Base-by-base conservation (phyloP, 2,113 vertebrate species). In the Halcyon malimbica region DNA sequence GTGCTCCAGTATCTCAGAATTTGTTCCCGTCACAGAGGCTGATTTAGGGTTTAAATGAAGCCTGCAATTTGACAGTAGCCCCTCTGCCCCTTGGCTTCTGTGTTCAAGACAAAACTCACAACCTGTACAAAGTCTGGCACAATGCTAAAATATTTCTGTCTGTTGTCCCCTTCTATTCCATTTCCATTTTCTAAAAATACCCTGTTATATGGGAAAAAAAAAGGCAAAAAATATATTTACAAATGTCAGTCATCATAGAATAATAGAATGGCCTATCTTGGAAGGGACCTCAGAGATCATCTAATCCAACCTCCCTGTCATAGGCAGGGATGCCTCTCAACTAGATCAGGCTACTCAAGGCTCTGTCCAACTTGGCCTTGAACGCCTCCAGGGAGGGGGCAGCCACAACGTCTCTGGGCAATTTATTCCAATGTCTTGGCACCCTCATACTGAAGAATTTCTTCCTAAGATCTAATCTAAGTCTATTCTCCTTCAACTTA, bases 11-110 rank as follows among this genome's bases (percentile, higher is more conserved):
- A 56, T 50, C 48, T 96, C 53, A 89, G 62, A 82, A 89, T 92
- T 91, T 74, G 71, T 76, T 94, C 44, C 57, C 91, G 77, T 93
- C 94, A 76, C 65, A 46, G 78, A 78, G n/a, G 25, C 12, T 94
- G 83, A 89, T 76, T 89, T 50, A 89, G 73, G 60, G 69, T 64
- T 91, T 93, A 89, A 93, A 76, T 64, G 50, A 92, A 79, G 56
- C 23, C 37, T 89, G 44, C 14, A 73, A 63, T 46, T 51, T 79
- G 81, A 89, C 77, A 89, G 65, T 65, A 82, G 44, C 0, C 2
- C 37, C 21, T 83, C 73, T 85, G 42, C 35, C 51, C 41, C 39
- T 81, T 91, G 71, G 31, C 69, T 87, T 89, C 46, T 78, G 21
- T 62, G 25, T 51, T 93, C 37, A 69, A 84, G 18, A 73, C 37